These are phyloP conservation scores for Pristionchus maxplancki DNA, from an alignment of 2,888 invertebrate species.

Conservation along the genomic window DNA sequence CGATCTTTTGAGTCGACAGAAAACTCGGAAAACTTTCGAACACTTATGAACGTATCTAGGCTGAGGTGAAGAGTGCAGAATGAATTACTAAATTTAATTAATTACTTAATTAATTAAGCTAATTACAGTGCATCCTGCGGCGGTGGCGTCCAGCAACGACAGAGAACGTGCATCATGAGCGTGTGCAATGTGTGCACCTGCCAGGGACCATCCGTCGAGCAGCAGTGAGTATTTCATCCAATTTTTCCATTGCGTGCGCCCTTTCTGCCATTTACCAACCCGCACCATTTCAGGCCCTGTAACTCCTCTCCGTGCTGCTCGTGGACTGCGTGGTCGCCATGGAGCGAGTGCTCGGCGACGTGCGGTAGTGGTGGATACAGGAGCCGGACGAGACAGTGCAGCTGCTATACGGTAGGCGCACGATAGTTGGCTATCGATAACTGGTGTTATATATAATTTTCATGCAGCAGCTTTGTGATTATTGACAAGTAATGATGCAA, in stretches of 20 bases:
- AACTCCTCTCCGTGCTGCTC: constrained; percentile 38
- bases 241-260: background rate
- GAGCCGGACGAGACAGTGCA: constrained; percentile 48
- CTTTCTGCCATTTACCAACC: background rate
- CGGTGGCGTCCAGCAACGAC: constrained; percentile 34
- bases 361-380: constrained; percentile 52
- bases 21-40: background rate
- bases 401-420: constrained; percentile 46
- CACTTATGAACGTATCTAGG: background rate
- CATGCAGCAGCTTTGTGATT: background rate
- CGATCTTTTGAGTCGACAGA: background rate
- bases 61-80: no score
- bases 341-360: constrained; percentile 50
- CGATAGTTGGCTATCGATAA: background rate
- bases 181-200: constrained; percentile 26
- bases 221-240: background rate
- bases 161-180: constrained; percentile 7
- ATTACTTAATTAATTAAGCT: background rate
- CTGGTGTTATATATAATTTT: no score
- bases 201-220: constrained; percentile 36
- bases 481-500: background rate
- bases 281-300: background rate
- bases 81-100: background rate
- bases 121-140: constrained; percentile 46
- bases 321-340: constrained; percentile 51